Conservation (phyloP, 2,113 vertebrate species). For the Gymnarchus niloticus region DNA sequence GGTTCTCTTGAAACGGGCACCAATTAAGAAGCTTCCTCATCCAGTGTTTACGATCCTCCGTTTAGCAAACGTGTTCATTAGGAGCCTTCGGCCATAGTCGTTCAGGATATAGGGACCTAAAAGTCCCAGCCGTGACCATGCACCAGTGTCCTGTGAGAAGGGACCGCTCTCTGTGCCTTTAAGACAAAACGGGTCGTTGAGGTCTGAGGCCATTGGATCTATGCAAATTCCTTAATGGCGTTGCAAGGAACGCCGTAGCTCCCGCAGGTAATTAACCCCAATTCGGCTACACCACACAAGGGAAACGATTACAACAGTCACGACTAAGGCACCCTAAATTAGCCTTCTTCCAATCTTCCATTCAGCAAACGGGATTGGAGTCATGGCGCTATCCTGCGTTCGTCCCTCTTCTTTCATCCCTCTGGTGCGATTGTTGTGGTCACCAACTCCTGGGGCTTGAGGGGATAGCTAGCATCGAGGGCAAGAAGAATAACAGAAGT, state of each 20-base stretch:
- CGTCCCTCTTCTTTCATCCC: background rate
- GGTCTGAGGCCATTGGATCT: slow-evolving; percentile 28
- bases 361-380: background rate
- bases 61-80: too few relatives aligned
- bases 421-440: background rate
- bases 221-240: slow-evolving; percentile 33
- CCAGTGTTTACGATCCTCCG: too few relatives aligned
- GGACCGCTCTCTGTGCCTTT: background rate
- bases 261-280: slow-evolving; percentile 47
- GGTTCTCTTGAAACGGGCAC: too few relatives aligned
- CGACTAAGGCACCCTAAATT: slow-evolving; percentile 42
- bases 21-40: background rate
- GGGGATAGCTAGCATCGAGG: background rate
- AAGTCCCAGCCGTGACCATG: too few relatives aligned
- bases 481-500: background rate
- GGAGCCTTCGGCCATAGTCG: background rate
- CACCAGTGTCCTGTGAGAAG: background rate
- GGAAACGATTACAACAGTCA: slow-evolving; percentile 41
- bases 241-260: slow-evolving; percentile 35
- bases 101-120: background rate
- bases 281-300: slow-evolving; percentile 41
- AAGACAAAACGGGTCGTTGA: background rate
- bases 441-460: background rate
- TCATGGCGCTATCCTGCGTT: background rate
- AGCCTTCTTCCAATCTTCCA: slow-evolving; percentile 13